phyloP scores from a whole-genome alignment of 1,140 invertebrate genomes.

The Druon quercuslanigerum region DNA sequence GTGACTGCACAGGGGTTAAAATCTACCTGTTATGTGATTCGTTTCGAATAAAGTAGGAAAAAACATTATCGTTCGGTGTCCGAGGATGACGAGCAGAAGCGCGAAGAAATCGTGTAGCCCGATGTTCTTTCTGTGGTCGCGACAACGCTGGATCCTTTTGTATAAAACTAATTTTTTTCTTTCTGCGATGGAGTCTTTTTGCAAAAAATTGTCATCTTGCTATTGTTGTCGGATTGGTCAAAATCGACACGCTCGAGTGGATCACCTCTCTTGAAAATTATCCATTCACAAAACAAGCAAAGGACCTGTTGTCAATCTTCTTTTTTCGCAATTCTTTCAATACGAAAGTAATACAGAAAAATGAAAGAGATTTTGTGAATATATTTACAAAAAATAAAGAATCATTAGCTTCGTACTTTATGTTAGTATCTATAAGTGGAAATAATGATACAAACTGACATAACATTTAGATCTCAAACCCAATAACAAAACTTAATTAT shows the following conservation, averaged over 20 bases:
- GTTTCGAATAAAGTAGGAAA: constrained; percentile 45
- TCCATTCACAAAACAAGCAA: constrained; percentile 19
- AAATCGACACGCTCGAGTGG: constrained; percentile 14
- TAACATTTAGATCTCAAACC: too few relatives aligned
- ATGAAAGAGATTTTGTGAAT: neutral
- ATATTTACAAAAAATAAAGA: neutral
- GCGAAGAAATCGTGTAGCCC: neutral
- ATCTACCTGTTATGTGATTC: constrained; percentile 46
- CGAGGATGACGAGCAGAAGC: constrained; percentile 17
- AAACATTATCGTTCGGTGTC: constrained; percentile 16
- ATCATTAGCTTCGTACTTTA: too few relatives aligned
- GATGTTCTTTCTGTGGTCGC: neutral
- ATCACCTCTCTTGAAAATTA: neutral
- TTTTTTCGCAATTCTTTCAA: constrained; percentile 1
- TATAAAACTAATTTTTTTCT: constrained; percentile 18
- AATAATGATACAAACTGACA: too few relatives aligned
- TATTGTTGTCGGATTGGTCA: neutral
- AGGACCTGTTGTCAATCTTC: neutral
- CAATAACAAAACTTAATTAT: too few relatives aligned
- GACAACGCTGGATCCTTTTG: neutral
- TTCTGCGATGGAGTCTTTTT: neutral
- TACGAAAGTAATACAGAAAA: neutral
- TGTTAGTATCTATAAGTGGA: too few relatives aligned
- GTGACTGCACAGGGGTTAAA: constrained; percentile 32
- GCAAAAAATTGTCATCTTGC: constrained; percentile 4